Evolutionary conservation across 2,797 vertebrate species (phyloP).

Genomic region (Salmo trutta): DNA sequence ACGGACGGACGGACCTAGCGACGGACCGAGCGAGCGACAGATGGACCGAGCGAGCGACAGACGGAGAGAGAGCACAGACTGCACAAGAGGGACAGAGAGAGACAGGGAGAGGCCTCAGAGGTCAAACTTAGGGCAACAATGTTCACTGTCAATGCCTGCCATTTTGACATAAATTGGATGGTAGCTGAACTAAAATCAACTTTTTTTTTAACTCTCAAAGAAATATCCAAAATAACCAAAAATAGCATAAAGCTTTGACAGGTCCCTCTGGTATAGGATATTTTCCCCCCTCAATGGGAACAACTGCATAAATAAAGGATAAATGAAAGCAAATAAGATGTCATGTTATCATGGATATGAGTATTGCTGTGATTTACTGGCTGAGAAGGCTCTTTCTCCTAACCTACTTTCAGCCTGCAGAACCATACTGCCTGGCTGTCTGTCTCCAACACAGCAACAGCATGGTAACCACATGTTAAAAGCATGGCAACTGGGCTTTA

Average conservation of each 20-base stretch:
- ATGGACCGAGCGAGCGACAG: too few relatives aligned
- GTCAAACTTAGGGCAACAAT: slow-evolving; percentile 54
- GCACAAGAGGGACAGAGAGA: background rate
- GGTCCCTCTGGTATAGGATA: background rate
- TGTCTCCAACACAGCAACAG: background rate
- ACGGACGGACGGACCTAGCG: too few relatives aligned
- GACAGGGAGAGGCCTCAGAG: slow-evolving; percentile 36
- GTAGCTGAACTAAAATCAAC: background rate
- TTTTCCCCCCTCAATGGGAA: background rate
- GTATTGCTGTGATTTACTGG: background rate
- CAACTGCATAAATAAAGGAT: background rate
- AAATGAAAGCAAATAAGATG: background rate
- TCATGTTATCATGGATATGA: background rate
- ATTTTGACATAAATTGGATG: slow-evolving; percentile 16
- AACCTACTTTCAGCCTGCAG: background rate
- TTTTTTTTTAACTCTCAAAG: background rate
- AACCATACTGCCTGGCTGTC: background rate
- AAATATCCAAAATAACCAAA: background rate
- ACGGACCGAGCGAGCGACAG: too few relatives aligned
- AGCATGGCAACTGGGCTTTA: background rate
- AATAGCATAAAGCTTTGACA: background rate
- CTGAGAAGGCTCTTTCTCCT: background rate
- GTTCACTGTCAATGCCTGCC: slow-evolving; percentile 32
- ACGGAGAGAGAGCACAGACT: background rate
- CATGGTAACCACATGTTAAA: background rate